Base-by-base conservation (phyloP, 2,113 vertebrate genomes). In the Trematocara macrostoma region DNA sequence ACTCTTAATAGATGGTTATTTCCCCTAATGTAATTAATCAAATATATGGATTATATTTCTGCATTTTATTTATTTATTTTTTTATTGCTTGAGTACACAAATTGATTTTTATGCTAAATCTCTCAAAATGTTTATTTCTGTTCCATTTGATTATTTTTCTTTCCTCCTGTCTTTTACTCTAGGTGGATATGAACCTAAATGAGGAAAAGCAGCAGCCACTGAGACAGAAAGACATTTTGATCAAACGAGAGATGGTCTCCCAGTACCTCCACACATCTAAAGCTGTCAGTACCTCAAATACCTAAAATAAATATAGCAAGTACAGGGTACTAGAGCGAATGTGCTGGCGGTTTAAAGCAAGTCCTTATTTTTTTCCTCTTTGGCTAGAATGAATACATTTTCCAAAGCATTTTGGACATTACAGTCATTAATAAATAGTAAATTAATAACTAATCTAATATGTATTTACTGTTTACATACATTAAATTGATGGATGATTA, bases 151-250 rank as follows among this genome's bases (percentile, higher is more conserved):
- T 34, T 67, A 3, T 34, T 56, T 49, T 47, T 6, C 57, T 35
- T 29, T 38, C 9, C 51, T 79, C 5, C 18, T 82, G 6, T 88
- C 42, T 59, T 8, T 64, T 64, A 20, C 11, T 67, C 42, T 79
- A 98, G 97, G 92, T 97, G 91, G 98, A 98, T 88, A 97, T 97
- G 98, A 98, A 97, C 92, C 95, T 98, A 84, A 98, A 97, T 47
- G 96, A 96, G 64, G 97, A 98, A 89, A 97, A 97, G 83, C 97
- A 97, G 93, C 96, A 95, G 53, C 97, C 97, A 67, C 93, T 97
- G 59, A 93, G 97, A 80, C 93, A 93, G 81, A 97, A 98, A 90
- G 97, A 97, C 86, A 97, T 97, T 16, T 23, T 84, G 57, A 97
- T 97, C 87, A 97, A 98, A 92, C 95, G 97, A 90, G 97, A 98